Evolutionary conservation across 2,888 invertebrate genomes (phyloP).

Genomic region (Chrysolina americana): DNA sequence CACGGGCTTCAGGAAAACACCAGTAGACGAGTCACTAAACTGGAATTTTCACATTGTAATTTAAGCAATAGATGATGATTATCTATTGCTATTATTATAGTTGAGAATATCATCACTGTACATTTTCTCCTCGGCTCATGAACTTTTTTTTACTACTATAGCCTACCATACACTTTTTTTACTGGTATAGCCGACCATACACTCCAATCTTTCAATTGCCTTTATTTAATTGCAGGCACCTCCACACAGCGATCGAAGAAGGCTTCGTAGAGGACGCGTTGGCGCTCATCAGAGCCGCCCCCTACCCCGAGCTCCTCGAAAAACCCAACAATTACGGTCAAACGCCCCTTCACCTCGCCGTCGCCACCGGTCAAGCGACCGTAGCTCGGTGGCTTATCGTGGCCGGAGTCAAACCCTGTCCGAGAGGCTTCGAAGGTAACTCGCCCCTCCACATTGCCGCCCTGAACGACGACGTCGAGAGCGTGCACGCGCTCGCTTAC

Average conservation of each 20-base stretch:
- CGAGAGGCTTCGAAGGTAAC: constrained; percentile 84
- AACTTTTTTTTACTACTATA: not conserved
- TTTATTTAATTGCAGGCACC: constrained; percentile 74
- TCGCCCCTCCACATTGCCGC: constrained; percentile 91
- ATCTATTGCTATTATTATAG: too few species aligned
- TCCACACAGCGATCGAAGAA: constrained; percentile 88
- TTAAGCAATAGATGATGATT: too few species aligned
- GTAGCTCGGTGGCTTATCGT: constrained; percentile 84
- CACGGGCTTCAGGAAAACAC: too few species aligned
- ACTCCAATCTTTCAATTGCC: not conserved
- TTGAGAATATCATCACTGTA: too few species aligned
- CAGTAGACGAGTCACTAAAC: too few species aligned
- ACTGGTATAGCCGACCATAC: not conserved
- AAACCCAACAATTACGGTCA: constrained; percentile 85
- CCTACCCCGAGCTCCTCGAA: constrained; percentile 83
- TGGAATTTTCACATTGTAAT: too few species aligned
- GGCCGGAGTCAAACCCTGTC: constrained; percentile 80
- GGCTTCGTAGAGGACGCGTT: constrained; percentile 81
- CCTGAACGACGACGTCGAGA: constrained; percentile 77
- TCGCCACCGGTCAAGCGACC: constrained; percentile 81
- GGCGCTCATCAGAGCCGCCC: constrained; percentile 83
- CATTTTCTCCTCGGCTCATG: too few species aligned
- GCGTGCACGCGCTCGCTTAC: constrained; percentile 81
- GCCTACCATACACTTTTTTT: not conserved
- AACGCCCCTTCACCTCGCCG: constrained; percentile 90